A percentile compares a stretch with the other conserved stretches of the same genome.
Evolutionary conservation across 2,888 invertebrate genomes (phyloP).

Genomic region (Xiphydria camelus): DNA sequence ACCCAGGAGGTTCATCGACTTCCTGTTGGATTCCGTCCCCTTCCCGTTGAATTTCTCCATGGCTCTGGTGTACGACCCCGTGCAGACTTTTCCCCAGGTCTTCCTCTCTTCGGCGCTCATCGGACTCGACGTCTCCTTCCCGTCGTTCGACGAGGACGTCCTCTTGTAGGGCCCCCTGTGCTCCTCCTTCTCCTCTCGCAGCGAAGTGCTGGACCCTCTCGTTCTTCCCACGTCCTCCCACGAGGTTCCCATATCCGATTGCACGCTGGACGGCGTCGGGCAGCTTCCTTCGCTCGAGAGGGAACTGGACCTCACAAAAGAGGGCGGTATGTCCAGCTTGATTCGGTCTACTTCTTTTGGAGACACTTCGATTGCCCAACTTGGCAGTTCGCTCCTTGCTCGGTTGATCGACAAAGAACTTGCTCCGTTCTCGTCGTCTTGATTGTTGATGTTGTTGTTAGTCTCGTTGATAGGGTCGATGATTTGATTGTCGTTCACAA

Average conservation of each 20-base stretch:
- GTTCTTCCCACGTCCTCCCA: slow-evolving; percentile 45
- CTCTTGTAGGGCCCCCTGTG: background rate
- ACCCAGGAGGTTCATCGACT: slow-evolving; percentile 18
- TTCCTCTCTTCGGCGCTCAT: slow-evolving; percentile 41
- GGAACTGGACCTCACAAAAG: slow-evolving; percentile 43
- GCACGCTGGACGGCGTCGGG: slow-evolving; percentile 46
- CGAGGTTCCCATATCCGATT: slow-evolving; percentile 44
- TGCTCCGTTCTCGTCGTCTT: slow-evolving; percentile 24
- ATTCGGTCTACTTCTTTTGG: slow-evolving; percentile 23
- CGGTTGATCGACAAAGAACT: slow-evolving; percentile 17
- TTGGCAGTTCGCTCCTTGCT: slow-evolving; percentile 30
- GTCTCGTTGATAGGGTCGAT: slow-evolving; percentile 25
- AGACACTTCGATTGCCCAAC: slow-evolving; percentile 4
- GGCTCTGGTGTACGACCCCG: slow-evolving; percentile 57
- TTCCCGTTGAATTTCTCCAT: slow-evolving; percentile 56
- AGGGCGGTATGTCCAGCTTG: slow-evolving; percentile 33
- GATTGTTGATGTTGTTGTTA: background rate
- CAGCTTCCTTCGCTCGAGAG: slow-evolving; percentile 49
- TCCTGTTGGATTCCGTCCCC: slow-evolving; percentile 29
- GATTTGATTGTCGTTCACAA: slow-evolving; percentile 42
- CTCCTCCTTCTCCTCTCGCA: slow-evolving; percentile 41
- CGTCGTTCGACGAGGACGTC: slow-evolving; percentile 15
- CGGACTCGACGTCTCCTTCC: slow-evolving; percentile 13
- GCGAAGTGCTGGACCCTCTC: slow-evolving; percentile 25
- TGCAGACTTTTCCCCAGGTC: slow-evolving; percentile 56